A percentile compares a stretch with the other conserved stretches of the same genome.
These are phyloP conservation scores for Lepus americanus DNA, from an alignment of 2,113 vertebrate species.

Conservation along the genomic window DNA sequence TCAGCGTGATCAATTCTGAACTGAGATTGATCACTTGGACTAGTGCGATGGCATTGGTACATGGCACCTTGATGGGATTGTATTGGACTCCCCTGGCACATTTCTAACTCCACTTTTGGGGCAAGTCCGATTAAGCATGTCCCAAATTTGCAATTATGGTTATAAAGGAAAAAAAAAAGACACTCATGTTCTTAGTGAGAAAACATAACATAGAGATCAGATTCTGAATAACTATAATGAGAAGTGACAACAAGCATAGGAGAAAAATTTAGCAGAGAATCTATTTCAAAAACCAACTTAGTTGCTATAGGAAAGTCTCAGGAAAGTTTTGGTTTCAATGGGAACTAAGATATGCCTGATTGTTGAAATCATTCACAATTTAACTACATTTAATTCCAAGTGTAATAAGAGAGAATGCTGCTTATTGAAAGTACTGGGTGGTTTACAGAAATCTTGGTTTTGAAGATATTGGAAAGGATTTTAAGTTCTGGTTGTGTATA, in stretches of 20 bases:
- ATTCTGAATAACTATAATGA: background rate
- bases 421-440: background rate
- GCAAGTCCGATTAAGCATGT: no score
- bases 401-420: background rate
- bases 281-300: background rate
- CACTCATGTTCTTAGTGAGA: background rate
- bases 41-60: no score
- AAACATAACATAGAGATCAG: background rate
- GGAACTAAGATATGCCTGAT: background rate
- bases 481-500: background rate
- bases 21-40: no score
- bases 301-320: background rate
- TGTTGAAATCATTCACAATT: background rate
- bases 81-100: no score
- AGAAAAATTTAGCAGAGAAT: background rate
- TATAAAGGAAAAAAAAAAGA: background rate
- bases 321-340: background rate
- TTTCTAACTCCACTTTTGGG: no score
- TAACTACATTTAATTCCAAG: background rate
- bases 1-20: no score
- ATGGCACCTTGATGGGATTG: no score
- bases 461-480: background rate
- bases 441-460: background rate
- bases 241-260: background rate
- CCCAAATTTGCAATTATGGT: background rate